Evolutionary conservation across 2,888 invertebrate species (phyloP), one percentile per base, ranked within the genome.

Genomic region (Drosophila antonietae): DNA sequence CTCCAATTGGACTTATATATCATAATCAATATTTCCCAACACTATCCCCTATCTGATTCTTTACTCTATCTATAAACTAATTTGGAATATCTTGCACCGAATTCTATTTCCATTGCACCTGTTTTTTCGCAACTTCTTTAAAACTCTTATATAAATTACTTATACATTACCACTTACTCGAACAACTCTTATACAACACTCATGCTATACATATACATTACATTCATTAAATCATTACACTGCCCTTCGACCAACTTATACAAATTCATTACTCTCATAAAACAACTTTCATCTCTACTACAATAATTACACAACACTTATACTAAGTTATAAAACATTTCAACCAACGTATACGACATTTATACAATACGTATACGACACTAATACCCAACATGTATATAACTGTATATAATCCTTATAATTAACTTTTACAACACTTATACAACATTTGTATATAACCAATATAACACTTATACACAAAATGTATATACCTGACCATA

Each of bases 31-130:
- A 35, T 57, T 41, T 49, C 12, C 20, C 6, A 41, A 23, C 20
- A 39, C 23, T 39, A 14, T 55, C 23, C 31, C 20, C 66, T 39
- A 18, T 37, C 56, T 31, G 31, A 44, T 46, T 23, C 59, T 47
- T 39, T 51, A 33, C 35, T 52, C 43, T 59, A 37, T 37, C 14
- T 44, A 2, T 15, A 23, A 41, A 55, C 28, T 28, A n/a, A 53
- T 15, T 18, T 18, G 28, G 2, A 31, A 28, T 28, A 52, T 65
- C 43, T 28, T 58, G 73, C 73, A 73, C 72, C 12, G 20, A 61
- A 61, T 65, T 47, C 8, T 0, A 47, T 37, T 52, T 37, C 14
- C 35, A 31, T 23, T 41, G 63, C 70, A 70, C 60, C 35, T 49
- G 28, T 59, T 67, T 6, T 6, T n/a, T 9, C 28, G 53, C 23